Evolutionary conservation across 92 coral and sea anemone genomes (phyloP), one percentile per base, ranked within the genome.

Genomic region (Palythoa grandiflora): DNA sequence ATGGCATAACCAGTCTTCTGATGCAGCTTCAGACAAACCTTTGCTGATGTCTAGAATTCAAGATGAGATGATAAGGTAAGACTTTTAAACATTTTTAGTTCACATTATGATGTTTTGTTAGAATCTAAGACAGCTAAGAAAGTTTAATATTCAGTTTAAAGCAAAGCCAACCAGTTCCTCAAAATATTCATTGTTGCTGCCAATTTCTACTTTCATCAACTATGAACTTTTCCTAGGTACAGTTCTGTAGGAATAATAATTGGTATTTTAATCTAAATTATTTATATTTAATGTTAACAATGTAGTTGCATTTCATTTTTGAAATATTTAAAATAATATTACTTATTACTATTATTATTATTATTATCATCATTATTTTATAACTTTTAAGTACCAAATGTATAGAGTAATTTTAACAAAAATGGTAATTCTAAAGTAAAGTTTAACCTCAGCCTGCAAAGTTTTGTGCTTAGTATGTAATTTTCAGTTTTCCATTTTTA

Each of bases 31-130:
- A 51, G 55, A 51, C 10, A 51, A 51, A 51, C 10, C 55, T 51
- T 51, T 51, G 5, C 55, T 51, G 55, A 51, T 51, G 55, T 51
- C 55, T 51, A 51, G 55, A 51, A 10, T 51, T 51, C 55, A 51
- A 51, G 55, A 51, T 51, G 55, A 51, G 55, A 51, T 51, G 55
- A 5, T 51, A 4, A 51, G 55, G 55, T 51, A 10, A 51, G 55
- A 10, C 55, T 51, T 51, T 51, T 73, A 60, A 51, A 51, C 55
- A 5, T 4, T 51, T 51, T 51, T 51, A 51, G 10, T 51, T 51
- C 77, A 86, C 14, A 86, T 85, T 89, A 86, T 86, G 65, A 75
- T 77, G 83, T 86, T 86, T 51, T 90, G 86, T 9, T 85, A 77
- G 15, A n/a, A n/a, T n/a, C n/a, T 54, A 54, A 54, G 60, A 54